Base-by-base conservation (phyloP, 2,797 vertebrate genomes). In the Periophthalmus magnuspinnatus region DNA sequence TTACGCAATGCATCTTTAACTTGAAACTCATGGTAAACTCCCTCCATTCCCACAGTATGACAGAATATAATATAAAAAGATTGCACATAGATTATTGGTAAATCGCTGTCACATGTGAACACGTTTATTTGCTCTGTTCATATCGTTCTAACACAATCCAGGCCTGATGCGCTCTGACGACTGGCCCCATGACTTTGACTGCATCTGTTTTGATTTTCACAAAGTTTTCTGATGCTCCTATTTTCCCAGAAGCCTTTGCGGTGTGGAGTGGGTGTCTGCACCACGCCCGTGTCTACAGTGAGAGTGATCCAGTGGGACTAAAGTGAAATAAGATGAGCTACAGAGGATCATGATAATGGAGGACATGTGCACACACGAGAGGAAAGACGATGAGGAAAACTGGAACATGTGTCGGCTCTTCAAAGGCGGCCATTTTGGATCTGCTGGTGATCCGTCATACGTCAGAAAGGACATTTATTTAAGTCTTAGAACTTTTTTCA, bases 401-500 rank as follows among this genome's bases (percentile, higher is more conserved):
- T 76, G 69, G 75, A 81, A 82, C 84, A 82, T 83, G 75, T 79
- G 78, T 84, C 81, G 79, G 76, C 59, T 80, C 78, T 79, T 76
- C 68, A 8, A 83, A 86, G 22, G 63, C 69, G 74, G 87, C 85
- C 82, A 80, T 88, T 89, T 86, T 52, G 5, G 48, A 48, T 84
- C 82, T 68, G 62, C 60, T 83, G 47, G 16, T 5, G 14, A 28
- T 1, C 28, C 3, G 28, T 28, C 28, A 28, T 28, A 28, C 1
- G 28, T 3, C n/a, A n/a, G n/a, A n/a, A n/a, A n/a, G n/a, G n/a
- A n/a, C n/a, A n/a, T n/a, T n/a, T n/a, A n/a, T n/a, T 28, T 28
- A 28, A 28, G 28, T 28, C 28, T 28, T 28, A 28, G 1, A 28
- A 28, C 28, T 28, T 28, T 28, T 28, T 28, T 28, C 28, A 28